These are phyloP conservation scores for Cisticola juncidis DNA, from an alignment of 2,113 vertebrate genomes.

Conservation along the genomic window DNA sequence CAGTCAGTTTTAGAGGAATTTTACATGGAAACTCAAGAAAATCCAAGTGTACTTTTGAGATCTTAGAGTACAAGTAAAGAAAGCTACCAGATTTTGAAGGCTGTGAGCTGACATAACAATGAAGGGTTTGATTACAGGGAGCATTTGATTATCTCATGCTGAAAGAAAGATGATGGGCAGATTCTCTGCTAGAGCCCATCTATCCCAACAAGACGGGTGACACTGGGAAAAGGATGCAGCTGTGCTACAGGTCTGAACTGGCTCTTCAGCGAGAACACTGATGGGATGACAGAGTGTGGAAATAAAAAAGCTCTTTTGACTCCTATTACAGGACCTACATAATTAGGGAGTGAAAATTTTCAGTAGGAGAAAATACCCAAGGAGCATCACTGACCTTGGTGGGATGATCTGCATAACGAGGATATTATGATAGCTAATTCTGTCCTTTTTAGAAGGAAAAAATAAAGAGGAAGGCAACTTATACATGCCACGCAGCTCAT, in stretches of 20 bases:
- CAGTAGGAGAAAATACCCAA: not conserved
- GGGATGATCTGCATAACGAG: not conserved
- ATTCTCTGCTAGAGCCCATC: not conserved
- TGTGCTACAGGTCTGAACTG: not conserved
- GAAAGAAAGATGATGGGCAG: not conserved
- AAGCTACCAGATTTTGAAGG: not conserved
- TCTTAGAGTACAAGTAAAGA: not conserved
- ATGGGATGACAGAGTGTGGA: not conserved
- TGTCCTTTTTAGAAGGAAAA: not conserved
- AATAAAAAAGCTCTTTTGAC: not conserved
- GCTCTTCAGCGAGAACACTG: not conserved
- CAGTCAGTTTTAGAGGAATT: not conserved
- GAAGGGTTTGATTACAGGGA: not conserved
- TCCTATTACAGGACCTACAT: not conserved
- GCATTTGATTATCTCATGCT: not conserved
- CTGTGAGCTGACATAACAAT: not conserved
- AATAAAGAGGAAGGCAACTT: not conserved
- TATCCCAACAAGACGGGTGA: not conserved
- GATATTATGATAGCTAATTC: not conserved
- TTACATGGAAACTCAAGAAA: not conserved
- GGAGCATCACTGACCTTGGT: not conserved
- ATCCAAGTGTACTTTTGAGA: not conserved
- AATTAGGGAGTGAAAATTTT: not conserved
- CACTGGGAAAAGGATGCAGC: not conserved
- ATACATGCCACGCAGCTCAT: not conserved